phyloP scores from a whole-genome alignment of 2,113 vertebrate genomes.

The Lepus europaeus region DNA sequence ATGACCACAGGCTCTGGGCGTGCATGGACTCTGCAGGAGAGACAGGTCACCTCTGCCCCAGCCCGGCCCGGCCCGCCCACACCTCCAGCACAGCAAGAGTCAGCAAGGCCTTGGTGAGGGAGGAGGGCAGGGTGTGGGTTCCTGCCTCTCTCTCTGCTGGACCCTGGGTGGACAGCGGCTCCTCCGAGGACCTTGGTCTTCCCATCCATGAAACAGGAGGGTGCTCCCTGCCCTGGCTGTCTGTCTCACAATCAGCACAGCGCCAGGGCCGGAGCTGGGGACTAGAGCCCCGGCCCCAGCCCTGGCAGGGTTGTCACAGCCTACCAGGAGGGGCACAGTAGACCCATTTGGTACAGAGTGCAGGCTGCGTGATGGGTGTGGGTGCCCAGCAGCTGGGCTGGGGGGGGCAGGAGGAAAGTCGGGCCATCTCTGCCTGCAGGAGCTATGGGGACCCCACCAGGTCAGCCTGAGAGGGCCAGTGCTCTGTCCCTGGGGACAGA shows the following conservation, averaged over 20 bases:
- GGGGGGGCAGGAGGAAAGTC: neutral
- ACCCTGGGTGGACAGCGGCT: neutral
- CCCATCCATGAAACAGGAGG: neutral
- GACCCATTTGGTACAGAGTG: neutral
- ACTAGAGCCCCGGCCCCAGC: neutral
- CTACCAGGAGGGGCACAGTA: neutral
- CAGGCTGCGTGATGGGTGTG: accelerated
- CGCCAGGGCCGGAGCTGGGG: neutral
- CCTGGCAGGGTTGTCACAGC: neutral
- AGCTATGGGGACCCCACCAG: neutral
- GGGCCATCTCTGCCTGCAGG: neutral
- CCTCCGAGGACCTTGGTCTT: neutral
- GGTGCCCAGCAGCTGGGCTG: accelerated
- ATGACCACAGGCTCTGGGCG: conserved; percentile 46
- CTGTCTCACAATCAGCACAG: neutral
- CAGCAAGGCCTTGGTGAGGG: conserved; percentile 30
- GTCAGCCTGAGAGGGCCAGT: neutral
- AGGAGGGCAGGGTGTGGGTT: neutral
- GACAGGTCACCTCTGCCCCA: conserved; percentile 55
- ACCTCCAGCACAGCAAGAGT: conserved; percentile 5
- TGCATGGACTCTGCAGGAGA: conserved; percentile 33
- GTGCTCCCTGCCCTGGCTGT: neutral
- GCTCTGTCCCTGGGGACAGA: neutral
- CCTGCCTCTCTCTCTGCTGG: neutral
- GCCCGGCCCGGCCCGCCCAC: neutral